Evolutionary conservation across 2,113 vertebrate genomes (phyloP).

Genomic region (Bungarus multicinctus): DNA sequence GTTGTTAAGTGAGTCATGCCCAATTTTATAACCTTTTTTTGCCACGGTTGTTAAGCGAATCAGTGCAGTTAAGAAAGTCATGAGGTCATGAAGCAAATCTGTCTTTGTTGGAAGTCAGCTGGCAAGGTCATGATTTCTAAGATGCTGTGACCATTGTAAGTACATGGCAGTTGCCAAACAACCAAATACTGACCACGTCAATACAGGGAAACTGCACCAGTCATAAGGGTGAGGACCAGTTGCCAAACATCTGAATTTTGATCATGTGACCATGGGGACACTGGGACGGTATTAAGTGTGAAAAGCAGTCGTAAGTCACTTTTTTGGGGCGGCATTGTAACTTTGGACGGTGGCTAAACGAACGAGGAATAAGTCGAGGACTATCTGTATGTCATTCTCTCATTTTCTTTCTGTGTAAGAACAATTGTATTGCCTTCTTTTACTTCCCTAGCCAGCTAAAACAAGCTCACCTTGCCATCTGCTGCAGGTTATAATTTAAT

Average conservation of each 20-base stretch:
- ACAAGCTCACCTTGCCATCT: background rate
- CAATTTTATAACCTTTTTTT: background rate
- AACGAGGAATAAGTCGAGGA: background rate
- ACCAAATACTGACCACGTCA: background rate
- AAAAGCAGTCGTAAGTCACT: background rate
- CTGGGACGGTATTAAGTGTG: background rate
- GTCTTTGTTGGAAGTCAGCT: background rate
- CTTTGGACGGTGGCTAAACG: background rate
- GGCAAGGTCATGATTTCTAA: background rate
- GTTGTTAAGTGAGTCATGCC: background rate
- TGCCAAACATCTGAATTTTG: background rate
- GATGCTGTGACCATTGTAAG: background rate
- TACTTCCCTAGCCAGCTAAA: background rate
- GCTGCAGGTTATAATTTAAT: background rate
- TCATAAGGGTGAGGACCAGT: background rate
- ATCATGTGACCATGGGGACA: background rate
- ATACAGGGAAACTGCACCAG: background rate
- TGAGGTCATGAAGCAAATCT: background rate
- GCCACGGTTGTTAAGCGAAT: background rate
- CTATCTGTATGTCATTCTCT: background rate
- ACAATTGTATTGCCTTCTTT: background rate
- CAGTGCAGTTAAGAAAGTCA: background rate
- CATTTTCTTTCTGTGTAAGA: background rate
- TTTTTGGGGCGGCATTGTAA: background rate
- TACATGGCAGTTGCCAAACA: background rate